Evolutionary conservation across 2,888 invertebrate species (phyloP).

Genomic region (Monoplex corrugatus): DNA sequence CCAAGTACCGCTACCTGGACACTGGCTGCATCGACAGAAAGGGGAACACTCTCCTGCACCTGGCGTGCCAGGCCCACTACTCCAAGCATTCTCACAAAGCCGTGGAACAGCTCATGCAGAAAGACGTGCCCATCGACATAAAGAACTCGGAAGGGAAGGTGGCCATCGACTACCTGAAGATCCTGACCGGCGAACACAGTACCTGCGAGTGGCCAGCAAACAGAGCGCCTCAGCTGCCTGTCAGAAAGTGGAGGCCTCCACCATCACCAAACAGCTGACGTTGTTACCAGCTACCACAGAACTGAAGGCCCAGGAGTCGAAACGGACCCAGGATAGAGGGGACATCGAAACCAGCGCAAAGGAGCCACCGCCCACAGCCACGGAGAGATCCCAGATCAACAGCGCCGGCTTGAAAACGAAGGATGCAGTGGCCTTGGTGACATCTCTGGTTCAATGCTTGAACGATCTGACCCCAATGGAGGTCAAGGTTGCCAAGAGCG

Average conservation of each 20-base stretch:
- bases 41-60: conserved; percentile 59
- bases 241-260: neutral
- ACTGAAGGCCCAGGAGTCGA: neutral
- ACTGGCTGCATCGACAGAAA: conserved; percentile 51
- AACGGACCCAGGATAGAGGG: neutral
- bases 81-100: conserved; percentile 60
- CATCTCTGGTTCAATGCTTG: neutral
- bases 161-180: conserved; percentile 66
- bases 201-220: conserved; percentile 52
- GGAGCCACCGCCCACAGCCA: neutral
- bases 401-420: neutral
- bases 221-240: neutral
- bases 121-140: conserved; percentile 61
- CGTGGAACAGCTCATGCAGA: conserved; percentile 66
- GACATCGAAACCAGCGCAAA: neutral
- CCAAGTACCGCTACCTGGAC: conserved; percentile 61
- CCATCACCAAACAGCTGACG: neutral
- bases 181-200: conserved; percentile 66
- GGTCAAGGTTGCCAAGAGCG: conserved; percentile 26
- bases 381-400: neutral
- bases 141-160: conserved; percentile 66
- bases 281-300: neutral
- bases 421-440: neutral
- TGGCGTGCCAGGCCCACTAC: conserved; percentile 54
- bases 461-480: conserved; percentile 37